Conservation (phyloP, 2,888 invertebrate genomes). For the Lepidochitona cinerea region DNA sequence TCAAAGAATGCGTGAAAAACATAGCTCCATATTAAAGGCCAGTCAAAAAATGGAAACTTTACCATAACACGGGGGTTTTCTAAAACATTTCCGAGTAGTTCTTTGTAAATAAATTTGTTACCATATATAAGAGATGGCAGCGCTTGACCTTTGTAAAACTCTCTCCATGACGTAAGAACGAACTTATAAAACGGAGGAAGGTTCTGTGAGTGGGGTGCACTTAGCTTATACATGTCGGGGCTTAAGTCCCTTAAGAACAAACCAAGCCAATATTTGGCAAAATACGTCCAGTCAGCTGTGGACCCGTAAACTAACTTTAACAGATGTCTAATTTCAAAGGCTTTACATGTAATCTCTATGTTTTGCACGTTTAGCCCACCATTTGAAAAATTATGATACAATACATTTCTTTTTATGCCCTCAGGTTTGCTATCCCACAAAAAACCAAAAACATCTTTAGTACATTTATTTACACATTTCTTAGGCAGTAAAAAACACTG, state of each 20-base stretch:
- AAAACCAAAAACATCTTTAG: not conserved
- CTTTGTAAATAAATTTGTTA: not conserved
- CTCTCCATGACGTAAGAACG: not conserved
- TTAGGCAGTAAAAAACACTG: not conserved
- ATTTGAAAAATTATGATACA: not conserved
- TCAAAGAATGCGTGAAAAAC: not conserved
- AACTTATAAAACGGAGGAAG: not conserved
- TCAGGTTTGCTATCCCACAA: not conserved
- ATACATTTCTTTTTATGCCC: not conserved
- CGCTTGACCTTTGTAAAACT: not conserved
- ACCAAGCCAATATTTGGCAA: conserved; percentile 3
- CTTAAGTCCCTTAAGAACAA: not conserved
- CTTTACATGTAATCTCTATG: not conserved
- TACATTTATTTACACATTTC: not conserved
- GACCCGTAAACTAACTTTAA: not conserved
- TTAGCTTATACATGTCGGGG: not conserved
- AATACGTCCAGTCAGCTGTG: not conserved
- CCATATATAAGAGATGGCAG: not conserved
- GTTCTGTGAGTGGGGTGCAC: not conserved
- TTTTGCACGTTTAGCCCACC: not conserved
- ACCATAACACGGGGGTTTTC: not conserved
- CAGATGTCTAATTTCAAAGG: not conserved
- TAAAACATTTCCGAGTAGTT: not conserved
- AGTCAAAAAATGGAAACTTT: not conserved
- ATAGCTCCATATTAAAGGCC: not conserved